A percentile compares a stretch with the other conserved stretches of the same genome.
phyloP scores from a whole-genome alignment of 2,113 vertebrate genomes.

The Sylvia atricapilla region DNA sequence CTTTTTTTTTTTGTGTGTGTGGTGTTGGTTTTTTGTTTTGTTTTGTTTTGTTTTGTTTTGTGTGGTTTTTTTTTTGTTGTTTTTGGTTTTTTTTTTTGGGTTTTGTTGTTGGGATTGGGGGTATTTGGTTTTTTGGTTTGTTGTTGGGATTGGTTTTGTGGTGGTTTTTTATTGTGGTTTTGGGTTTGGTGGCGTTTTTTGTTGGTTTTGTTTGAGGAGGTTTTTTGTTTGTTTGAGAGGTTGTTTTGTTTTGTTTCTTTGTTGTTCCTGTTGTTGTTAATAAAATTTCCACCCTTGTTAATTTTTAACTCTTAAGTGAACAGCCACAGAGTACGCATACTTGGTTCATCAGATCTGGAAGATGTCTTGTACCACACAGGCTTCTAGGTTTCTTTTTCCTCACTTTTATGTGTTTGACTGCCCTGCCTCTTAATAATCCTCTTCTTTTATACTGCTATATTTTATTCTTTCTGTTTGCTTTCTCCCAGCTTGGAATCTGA shows the following conservation, averaged over 20 bases:
- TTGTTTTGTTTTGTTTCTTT: not conserved
- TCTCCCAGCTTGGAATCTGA: not conserved
- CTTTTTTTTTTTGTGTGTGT: not conserved
- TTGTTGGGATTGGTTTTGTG: not conserved
- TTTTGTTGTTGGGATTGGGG: not conserved
- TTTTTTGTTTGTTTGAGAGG: no score
- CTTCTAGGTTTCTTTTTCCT: not conserved
- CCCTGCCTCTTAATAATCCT: not conserved
- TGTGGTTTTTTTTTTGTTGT: no score
- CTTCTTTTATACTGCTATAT: not conserved
- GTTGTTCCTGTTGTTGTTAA: not conserved
- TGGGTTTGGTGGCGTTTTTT: not conserved
- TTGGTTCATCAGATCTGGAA: not conserved
- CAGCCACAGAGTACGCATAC: not conserved
- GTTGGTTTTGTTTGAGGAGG: no score
- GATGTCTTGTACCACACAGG: not conserved
- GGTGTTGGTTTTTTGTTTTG: no score
- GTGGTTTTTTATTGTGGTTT: not conserved
- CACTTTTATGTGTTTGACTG: not conserved
- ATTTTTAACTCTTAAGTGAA: not conserved
- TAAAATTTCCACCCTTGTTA: not conserved
- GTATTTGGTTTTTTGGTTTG: not conserved
- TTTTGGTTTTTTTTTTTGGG: not conserved
- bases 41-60: not conserved
- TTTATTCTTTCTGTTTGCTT: not conserved